Percentiles rank a stretch among this genome's conserved stretches.
Evolutionary conservation across 2,797 vertebrate genomes (phyloP).

Genomic region (Sebastes melanostomus): DNA sequence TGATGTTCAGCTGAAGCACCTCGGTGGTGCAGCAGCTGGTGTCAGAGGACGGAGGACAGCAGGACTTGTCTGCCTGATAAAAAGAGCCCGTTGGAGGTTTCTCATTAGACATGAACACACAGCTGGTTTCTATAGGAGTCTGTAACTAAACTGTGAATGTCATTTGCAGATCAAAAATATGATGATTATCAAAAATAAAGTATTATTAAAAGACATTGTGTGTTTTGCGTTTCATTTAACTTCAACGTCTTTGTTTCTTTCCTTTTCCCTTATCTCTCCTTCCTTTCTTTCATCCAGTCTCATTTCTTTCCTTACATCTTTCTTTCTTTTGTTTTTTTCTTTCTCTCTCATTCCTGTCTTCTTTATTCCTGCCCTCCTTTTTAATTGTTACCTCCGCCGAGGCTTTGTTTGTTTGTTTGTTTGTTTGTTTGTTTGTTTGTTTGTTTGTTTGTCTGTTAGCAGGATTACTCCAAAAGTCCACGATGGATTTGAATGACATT

Average conservation of each 20-base stretch:
- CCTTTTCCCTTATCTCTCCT: neutral
- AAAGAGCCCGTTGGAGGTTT: no score
- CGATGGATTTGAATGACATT: no score
- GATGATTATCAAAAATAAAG: constrained; percentile 77
- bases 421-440: no score
- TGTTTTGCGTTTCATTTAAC: neutral
- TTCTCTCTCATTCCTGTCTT: neutral
- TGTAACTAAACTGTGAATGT: constrained; percentile 78
- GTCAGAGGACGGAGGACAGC: constrained; percentile 8
- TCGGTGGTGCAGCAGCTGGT: no score
- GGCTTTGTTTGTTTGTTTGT: no score
- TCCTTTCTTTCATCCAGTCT: neutral
- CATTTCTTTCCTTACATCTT: neutral
- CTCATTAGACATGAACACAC: neutral
- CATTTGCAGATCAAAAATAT: constrained; percentile 50
- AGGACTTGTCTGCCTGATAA: neutral
- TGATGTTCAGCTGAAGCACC: no score
- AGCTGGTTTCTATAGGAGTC: constrained; percentile 58
- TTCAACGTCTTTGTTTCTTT: neutral
- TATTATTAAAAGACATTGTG: constrained; percentile 40
- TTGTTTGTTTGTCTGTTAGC: no score
- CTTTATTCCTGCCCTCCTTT: neutral
- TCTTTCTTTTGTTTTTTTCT: neutral
- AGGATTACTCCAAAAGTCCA: no score
- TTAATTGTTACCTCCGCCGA: no score